These are phyloP conservation scores for Acanthococcus lagerstroemiae DNA, from an alignment of 2,888 invertebrate genomes.

Conservation along the genomic window DNA sequence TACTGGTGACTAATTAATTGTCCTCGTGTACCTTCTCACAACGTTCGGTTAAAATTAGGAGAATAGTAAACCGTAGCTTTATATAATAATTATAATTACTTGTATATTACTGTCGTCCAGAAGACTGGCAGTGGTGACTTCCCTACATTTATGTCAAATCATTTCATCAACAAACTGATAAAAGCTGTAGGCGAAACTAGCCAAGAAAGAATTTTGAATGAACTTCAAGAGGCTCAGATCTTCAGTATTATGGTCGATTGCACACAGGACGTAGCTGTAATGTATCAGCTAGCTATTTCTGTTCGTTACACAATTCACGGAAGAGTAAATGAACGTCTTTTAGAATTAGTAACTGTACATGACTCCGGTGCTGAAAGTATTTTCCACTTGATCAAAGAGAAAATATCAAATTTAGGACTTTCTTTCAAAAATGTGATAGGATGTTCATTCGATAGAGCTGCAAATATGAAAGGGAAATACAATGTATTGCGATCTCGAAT, in stretches of 20 bases:
- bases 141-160: conserved; percentile 31
- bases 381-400: conserved; percentile 26
- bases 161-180: conserved; percentile 31
- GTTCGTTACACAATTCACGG: conserved; percentile 26
- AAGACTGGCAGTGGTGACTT: conserved; percentile 27
- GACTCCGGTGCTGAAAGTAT: conserved; percentile 24
- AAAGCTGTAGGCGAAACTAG: conserved; percentile 16
- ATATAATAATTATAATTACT: no score
- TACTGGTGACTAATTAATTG: no score
- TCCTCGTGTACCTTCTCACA: no score
- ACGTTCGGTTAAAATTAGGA: no score
- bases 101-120: no score
- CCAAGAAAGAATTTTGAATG: conserved; percentile 25
- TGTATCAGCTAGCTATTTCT: conserved; percentile 32
- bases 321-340: conserved; percentile 26
- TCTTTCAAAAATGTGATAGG: conserved; percentile 25
- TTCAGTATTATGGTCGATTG: conserved; percentile 31
- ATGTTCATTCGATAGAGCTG: conserved; percentile 32
- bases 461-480: conserved; percentile 26
- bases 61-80: no score
- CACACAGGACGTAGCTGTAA: conserved; percentile 31
- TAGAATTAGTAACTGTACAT: conserved; percentile 22
- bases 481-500: conserved; percentile 5
- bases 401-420: conserved; percentile 26
- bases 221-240: conserved; percentile 17